phyloP scores from a whole-genome alignment of 1,140 invertebrate species.

The Hylaeus volcanicus region DNA sequence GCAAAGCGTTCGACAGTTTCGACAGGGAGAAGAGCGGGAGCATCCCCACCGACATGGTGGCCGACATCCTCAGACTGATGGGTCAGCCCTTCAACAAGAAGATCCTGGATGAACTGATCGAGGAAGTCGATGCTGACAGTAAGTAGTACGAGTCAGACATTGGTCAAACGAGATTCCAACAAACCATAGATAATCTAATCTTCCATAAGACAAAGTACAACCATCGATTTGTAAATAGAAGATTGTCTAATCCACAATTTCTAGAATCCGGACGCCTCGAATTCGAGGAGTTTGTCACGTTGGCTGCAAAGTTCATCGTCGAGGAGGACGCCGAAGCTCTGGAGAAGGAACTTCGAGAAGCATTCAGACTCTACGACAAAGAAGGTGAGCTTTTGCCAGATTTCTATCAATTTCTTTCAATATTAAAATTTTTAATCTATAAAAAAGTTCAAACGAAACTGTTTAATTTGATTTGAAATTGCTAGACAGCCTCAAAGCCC shows the following conservation, averaged over 20 bases:
- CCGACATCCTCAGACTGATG: constrained; percentile 96
- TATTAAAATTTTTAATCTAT: too few species aligned
- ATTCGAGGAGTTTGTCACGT: constrained; percentile 96
- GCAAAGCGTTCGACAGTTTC: constrained; percentile 98
- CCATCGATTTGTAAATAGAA: not conserved
- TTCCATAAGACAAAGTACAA: too few species aligned
- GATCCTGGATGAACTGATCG: constrained; percentile 96
- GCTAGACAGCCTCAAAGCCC: too few species aligned
- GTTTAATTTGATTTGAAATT: too few species aligned
- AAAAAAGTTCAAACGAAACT: too few species aligned
- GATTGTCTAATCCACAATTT: constrained; percentile 1
- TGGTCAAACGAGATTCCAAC: not conserved
- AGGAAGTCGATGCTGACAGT: constrained; percentile 98
- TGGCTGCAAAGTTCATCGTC: constrained; percentile 96
- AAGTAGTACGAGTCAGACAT: constrained; percentile 76
- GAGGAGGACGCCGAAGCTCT: constrained; percentile 96
- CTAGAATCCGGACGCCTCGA: constrained; percentile 95
- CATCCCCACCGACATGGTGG: constrained; percentile 96
- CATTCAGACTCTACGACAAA: constrained; percentile 94
- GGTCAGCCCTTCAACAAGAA: constrained; percentile 98
- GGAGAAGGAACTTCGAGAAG: constrained; percentile 95
- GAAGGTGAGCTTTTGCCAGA: constrained; percentile 82
- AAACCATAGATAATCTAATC: too few species aligned
- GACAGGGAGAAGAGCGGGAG: constrained; percentile 96
- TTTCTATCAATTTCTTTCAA: not conserved